Evolutionary conservation across 2,797 vertebrate genomes (phyloP), one percentile per base, ranked within the genome.

Genomic region (Kryptopterus vitreolus): DNA sequence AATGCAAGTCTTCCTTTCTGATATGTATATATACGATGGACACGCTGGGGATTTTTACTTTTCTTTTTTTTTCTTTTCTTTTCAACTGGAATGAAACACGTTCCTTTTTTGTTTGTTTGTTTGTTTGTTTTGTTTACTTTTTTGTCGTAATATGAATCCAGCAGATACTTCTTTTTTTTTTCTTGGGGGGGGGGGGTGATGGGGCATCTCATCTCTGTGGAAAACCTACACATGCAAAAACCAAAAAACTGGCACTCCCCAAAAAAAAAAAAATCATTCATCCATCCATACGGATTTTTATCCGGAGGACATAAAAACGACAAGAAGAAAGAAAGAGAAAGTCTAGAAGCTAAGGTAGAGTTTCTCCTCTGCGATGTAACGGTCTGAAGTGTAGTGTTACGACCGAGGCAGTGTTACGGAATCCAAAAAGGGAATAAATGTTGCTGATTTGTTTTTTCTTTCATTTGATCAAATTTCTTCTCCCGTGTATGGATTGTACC

Each of bases 1-100:
- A 94, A 94, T 85, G 91, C 88, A 91, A 94, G 94, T 95, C 94
- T 95, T 95, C 94, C 94, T 95, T 92, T 93, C 69, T 90, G 85
- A 88, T 74, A 91, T 88, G 35, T 69, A 92, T 90, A 91, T 91
- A 89, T 89, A n/a, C n/a, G 89, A 91, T 89, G 89, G 87, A 84
- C 85, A 87, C 87, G 82, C 90, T 87, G 62, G 88, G 88, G 55
- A 66, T 73, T 75, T 76, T 22, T 73, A 80, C 79, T 85, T 84
- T 80, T 9, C 58, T 79, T 80, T 81, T 33, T 71, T 75, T 82
- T 85, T 55, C 16, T 48, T 43, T 78, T 81, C 83, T 86, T 88
- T 88, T 72, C 85, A 87, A 90, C 86, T 88, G 89, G 87, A 92
- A 90, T 89, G 89, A 88, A 91, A 90, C 87, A 87, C 85, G 85